phyloP scores from a whole-genome alignment of 2,797 vertebrate genomes.

The Siniperca undulata region DNA sequence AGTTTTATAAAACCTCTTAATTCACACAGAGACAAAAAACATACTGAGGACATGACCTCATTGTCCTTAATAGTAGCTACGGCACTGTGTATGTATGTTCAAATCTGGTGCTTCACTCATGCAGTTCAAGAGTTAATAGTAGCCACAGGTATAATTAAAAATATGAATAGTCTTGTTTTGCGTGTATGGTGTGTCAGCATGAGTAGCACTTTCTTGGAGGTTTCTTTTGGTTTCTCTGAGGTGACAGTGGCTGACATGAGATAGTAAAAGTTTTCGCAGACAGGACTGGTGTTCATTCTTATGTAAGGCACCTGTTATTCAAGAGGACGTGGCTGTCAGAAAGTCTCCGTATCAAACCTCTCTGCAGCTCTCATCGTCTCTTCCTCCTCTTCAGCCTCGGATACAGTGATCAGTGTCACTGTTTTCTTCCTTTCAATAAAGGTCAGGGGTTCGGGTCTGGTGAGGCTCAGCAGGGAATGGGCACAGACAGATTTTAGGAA shows the following conservation, averaged over 20 bases:
- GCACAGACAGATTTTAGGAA: constrained; percentile 21
- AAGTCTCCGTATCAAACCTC: constrained; percentile 49
- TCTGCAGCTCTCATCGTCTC: background rate
- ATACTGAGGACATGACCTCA: background rate
- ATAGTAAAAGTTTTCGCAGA: background rate
- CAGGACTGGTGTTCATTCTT: constrained; percentile 2
- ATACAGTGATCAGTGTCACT: constrained; percentile 15
- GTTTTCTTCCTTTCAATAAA: constrained; percentile 16
- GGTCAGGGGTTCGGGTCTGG: constrained; percentile 23
- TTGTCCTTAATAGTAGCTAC: accelerated
- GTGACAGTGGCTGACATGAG: background rate
- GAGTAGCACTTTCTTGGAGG: background rate
- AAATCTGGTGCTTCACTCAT: background rate
- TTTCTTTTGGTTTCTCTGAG: background rate
- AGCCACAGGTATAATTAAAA: background rate
- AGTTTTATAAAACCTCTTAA: background rate
- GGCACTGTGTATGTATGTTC: background rate
- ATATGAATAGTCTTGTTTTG: background rate
- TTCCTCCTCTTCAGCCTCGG: background rate
- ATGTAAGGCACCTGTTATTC: constrained; percentile 45
- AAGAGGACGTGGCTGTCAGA: constrained; percentile 54
- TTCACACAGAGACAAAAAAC: background rate
- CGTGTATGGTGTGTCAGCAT: background rate
- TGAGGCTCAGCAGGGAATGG: constrained; percentile 15
- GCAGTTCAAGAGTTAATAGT: background rate